Evolutionary conservation across 2,888 invertebrate species (phyloP), one percentile per base, ranked within the genome.

Genomic region (Leptinotarsa juncta): DNA sequence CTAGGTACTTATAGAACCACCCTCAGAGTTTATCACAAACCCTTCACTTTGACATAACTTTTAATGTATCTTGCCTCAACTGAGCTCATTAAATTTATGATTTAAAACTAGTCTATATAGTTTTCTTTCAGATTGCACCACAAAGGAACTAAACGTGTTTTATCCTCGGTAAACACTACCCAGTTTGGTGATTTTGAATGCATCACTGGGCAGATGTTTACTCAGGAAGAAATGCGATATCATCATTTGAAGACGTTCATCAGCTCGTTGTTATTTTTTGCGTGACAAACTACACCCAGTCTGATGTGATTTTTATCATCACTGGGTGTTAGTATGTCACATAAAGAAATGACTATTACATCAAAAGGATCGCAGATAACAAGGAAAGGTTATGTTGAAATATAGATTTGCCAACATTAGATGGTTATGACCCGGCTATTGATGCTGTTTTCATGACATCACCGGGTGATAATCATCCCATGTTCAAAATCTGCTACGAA

Each of bases 381-480:
- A 51, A 51, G 16, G 5, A 2, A 15, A 14, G 51, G 32, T 60
- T 7, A 15, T 20, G 26, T 73, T 57, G 67, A 68, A 66, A 26
- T 5, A 12, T n/a, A 55, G 18, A 57, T 53, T 18, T 20, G 18
- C 15, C 74, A 78, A 74, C 77, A 65, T 76, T 76, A 57, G 85
- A 77, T 82, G 83, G 76, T 82, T 84, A 80, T 79, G 79, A 75
- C 80, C 74, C 67, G 76, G 82, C 79, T 82, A 71, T 70, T 80
- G 82, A 68, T 79, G 72, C 51, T 67, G 73, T 76, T 50, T 72
- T 74, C 65, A 68, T 32, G 75, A 20, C 77, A 84, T 84, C 86
- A 86, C 85, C 84, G 85, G 86, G 84, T 84, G 72, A 79, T 80
- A 84, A 84, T 86, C 84, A 82, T 85, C 84, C 82, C 74, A 77